Evolutionary conservation across 1,140 invertebrate species (phyloP), one percentile per base, ranked within the genome.

Genomic region (Homalodisca vitripennis): DNA sequence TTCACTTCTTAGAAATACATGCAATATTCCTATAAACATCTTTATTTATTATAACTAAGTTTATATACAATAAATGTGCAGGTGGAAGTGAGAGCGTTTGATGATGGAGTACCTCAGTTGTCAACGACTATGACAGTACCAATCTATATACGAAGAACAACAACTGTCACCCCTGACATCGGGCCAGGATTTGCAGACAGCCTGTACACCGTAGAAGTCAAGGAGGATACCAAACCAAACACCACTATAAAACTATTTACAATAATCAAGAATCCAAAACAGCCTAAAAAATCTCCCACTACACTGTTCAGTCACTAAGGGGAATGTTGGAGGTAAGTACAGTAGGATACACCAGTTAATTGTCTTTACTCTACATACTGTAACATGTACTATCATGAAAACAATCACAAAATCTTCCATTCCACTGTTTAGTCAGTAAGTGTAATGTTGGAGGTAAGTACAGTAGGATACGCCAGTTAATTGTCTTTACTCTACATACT

Each of bases 81-180:
- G 88, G 87, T 96, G 53, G 90, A 93, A 77, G 88, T 98, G 0
- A 86, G 88, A 69, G 94, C 92, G 0, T 93, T 92, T 76, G 94
- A 98, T 77, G 84, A 93, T 71, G 92, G 92, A 0, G 91, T 93
- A 34, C 94, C 94, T 0, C 87, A 90, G 72, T 81, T 95, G 65
- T 91, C 88, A 3, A 91, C 90, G 0, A 87, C 92, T 1, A 87
- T 88, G 1, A 91, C 89, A 1, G 84, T 95, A 0, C 90, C 89
- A 1, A 85, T 97, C 0, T 93, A 88, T 73, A 90, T 97, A 6
- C 87, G 92, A 62, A 92, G 95, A 75, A 88, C 94, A 1, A 85
- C 85, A 1, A 85, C 83, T 3, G 78, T 84, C 22, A 81, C 87
- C 51, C 80, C 87, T 77, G 87, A 89, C 72, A 85, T 92, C 1